phyloP scores from a whole-genome alignment of 2,888 invertebrate species.

The Plebejus argus region DNA sequence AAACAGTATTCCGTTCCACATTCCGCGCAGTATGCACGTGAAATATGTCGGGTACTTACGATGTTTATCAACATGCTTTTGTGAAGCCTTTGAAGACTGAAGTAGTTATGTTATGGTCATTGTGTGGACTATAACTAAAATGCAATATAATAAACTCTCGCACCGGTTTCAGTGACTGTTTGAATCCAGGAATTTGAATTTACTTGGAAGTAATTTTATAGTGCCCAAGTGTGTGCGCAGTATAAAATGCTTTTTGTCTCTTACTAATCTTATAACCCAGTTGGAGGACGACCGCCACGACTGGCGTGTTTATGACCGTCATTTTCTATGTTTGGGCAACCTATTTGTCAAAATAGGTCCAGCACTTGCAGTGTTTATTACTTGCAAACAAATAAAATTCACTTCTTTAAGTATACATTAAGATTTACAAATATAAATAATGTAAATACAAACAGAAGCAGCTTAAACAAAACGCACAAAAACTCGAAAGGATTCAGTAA shows the following conservation, averaged over 20 bases:
- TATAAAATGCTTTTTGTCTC: too few species aligned
- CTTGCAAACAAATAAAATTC: too few species aligned
- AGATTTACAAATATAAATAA: too few species aligned
- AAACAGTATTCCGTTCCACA: constrained; percentile 44
- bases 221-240: too few species aligned
- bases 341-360: not conserved
- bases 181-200: too few species aligned
- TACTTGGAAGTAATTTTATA: too few species aligned
- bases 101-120: not conserved
- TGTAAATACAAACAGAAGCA: not conserved
- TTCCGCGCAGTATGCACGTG: constrained; percentile 6
- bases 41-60: constrained; percentile 1
- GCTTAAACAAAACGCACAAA: not conserved
- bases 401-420: too few species aligned
- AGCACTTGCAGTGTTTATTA: not conserved
- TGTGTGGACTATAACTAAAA: not conserved
- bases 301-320: too few species aligned
- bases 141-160: not conserved
- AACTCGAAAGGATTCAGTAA: constrained; percentile 67
- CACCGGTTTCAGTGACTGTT: too few species aligned
- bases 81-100: not conserved
- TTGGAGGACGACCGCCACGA: too few species aligned
- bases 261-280: too few species aligned
- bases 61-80: constrained; percentile 13
- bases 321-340: too few species aligned